Evolutionary conservation across 2,113 vertebrate genomes (phyloP).

Genomic region (Thymallus thymallus): DNA sequence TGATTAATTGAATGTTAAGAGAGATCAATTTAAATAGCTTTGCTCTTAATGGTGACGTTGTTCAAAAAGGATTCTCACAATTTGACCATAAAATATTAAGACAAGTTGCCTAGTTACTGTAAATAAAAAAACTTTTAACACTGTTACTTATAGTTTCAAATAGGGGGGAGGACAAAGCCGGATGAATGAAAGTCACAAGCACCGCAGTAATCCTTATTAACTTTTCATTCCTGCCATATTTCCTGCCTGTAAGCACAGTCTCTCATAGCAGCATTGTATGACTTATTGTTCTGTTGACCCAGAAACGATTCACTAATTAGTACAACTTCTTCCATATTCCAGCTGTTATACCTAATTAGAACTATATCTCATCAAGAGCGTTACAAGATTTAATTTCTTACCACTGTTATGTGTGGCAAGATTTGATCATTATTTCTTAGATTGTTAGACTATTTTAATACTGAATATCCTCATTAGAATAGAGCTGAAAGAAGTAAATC

Average conservation of each 20-base stretch:
- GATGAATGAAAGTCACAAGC: constrained; percentile 76
- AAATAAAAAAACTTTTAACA: constrained; percentile 44
- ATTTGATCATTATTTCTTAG: not conserved
- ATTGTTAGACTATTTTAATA: not conserved
- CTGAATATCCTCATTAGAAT: not conserved
- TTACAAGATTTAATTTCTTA: too few relatives aligned
- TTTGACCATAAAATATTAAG: constrained; percentile 45
- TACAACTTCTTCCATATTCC: not conserved
- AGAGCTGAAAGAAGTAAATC: constrained; percentile 34
- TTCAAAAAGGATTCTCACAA: constrained; percentile 44
- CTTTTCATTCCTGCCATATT: constrained; percentile 64
- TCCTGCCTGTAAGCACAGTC: constrained; percentile 1
- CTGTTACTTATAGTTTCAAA: constrained; percentile 47
- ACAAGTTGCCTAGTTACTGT: too few relatives aligned
- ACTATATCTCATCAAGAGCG: not conserved
- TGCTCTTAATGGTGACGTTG: constrained; percentile 62
- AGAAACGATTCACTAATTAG: constrained; percentile 9
- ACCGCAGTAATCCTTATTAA: constrained; percentile 68
- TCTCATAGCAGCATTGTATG: constrained; percentile 38
- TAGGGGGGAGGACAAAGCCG: constrained; percentile 57
- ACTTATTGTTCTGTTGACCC: constrained; percentile 54
- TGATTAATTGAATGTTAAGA: not conserved
- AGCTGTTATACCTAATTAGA: not conserved
- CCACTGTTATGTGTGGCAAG: not conserved
- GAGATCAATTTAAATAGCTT: constrained; percentile 37